phyloP scores from a whole-genome alignment of 2,888 invertebrate genomes.

The Drosophila mimica region DNA sequence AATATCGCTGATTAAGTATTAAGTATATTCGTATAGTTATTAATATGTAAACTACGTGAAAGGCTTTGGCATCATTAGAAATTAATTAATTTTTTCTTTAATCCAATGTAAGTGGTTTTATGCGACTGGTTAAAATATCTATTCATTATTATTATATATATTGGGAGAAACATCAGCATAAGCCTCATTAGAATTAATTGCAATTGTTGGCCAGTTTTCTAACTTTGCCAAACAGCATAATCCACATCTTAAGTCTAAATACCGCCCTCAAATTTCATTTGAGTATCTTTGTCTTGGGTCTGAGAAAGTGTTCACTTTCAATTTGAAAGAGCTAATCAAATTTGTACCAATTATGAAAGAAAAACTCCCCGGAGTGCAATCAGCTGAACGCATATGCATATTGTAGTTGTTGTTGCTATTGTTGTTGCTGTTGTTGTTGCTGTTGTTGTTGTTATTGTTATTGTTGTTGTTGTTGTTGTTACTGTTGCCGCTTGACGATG shows the following conservation, averaged over 20 bases:
- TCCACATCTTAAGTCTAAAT: slow-evolving; percentile 6
- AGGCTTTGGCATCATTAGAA: not conserved
- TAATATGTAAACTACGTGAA: not conserved
- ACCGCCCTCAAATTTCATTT: slow-evolving; percentile 13
- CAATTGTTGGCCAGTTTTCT: not conserved
- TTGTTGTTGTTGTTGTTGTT: slow-evolving; percentile 8
- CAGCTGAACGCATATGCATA: slow-evolving; percentile 38
- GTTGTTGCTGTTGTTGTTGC: not conserved
- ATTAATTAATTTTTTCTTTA: not conserved
- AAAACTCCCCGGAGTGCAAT: slow-evolving; percentile 72
- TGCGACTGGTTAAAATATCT: not conserved
- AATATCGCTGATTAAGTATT: not conserved
- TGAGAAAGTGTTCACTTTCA: slow-evolving; percentile 50
- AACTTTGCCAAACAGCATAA: slow-evolving; percentile 16
- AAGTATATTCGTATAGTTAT: not conserved
- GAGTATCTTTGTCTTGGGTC: slow-evolving; percentile 14
- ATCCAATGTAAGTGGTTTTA: not conserved
- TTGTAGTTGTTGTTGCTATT: not conserved
- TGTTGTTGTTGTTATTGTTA: slow-evolving; percentile 3
- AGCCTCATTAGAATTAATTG: not conserved
- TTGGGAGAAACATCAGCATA: not conserved
- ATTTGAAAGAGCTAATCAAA: slow-evolving; percentile 44
- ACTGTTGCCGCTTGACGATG: slow-evolving; percentile 28
- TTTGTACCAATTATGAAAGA: slow-evolving; percentile 67
- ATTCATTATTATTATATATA: not conserved